Evolutionary conservation across 2,797 vertebrate genomes (phyloP), one percentile per base, ranked within the genome.

Genomic region (Apogon talboti): DNA sequence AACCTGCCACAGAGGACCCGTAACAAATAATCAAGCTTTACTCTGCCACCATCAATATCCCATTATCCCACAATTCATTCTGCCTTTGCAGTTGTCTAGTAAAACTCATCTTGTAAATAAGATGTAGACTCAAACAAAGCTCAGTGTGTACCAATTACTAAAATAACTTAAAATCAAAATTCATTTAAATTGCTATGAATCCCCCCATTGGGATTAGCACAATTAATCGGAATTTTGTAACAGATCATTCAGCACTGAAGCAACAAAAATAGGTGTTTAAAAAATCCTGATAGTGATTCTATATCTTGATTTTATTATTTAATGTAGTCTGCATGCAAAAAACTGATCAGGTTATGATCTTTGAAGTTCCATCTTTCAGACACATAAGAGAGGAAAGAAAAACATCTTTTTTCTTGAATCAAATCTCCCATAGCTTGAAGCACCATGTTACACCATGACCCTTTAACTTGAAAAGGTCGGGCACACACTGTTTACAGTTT

Each of bases 61-160:
- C 35, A 83, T 83, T 78, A 86, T 41, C 44, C 70, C 7, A 42
- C 71, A 74, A 68, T 74, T 72, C 14, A 76, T 74, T 75, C 41
- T 16, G 69, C 51, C 55, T 58, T 59, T 45, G 56, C 42, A 47
- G 40, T 28, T 0, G 19, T 35, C 53, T 63, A 55, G 60, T 57
- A 35, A 80, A 68, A 60, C 15, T 7, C 40, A 21, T 44, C 45
- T 50, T 55, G 19, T 59, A 53, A 65, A 52, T 7, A 46, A 12
- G 12, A 41, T 49, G 9, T 12, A 24, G 21, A 24, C 2, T 24
- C 21, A 24, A 24, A 24, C 21, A 24, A 24, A 24, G 21, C 21
- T 47, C 5, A 42, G 10, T 54, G 33, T 54, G 0, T 47, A 53
- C 12, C 6, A 62, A 24, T 6, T 30, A 28, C 14, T 16, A 54